Conservation (phyloP, 2,113 vertebrate genomes). For the Thalassoma bifasciatum region DNA sequence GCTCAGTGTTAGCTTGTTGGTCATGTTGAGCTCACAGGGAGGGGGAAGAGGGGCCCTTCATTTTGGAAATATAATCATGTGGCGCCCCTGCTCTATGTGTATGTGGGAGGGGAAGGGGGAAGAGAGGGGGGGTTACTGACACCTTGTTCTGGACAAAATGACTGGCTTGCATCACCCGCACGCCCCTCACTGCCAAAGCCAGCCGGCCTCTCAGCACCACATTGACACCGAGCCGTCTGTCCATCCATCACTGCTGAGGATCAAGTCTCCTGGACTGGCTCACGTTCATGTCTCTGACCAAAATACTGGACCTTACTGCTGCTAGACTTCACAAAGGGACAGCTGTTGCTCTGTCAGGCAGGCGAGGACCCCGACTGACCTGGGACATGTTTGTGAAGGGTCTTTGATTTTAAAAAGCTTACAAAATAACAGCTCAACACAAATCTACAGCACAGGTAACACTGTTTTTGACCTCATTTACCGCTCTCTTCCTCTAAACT, state of each 20-base stretch:
- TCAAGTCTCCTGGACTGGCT: conserved; percentile 38
- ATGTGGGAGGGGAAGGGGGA: neutral
- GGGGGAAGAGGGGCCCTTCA: conserved; percentile 17
- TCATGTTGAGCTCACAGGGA: conserved; percentile 16
- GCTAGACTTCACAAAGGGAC: conserved; percentile 44
- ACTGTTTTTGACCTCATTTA: neutral
- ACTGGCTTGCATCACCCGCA: conserved; percentile 47
- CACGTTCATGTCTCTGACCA: conserved; percentile 63
- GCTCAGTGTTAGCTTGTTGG: conserved; percentile 46
- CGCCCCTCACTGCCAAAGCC: conserved; percentile 32
- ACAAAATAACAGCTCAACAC: neutral
- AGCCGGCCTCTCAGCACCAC: conserved; percentile 50
- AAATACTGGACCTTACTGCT: conserved; percentile 43
- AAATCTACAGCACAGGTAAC: conserved; percentile 21
- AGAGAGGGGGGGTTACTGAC: conserved; percentile 43
- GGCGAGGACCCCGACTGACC: conserved; percentile 11
- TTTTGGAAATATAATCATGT: conserved; percentile 67
- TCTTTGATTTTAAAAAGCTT: neutral
- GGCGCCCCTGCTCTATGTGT: conserved; percentile 16
- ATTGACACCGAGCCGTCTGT: conserved; percentile 40
- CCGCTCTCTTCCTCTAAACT: neutral
- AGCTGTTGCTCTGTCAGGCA: conserved; percentile 52
- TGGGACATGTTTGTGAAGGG: neutral
- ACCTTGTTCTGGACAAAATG: conserved; percentile 71
- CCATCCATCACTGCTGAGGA: conserved; percentile 63